phyloP scores from a whole-genome alignment of 37 sponge, comb jelly and placozoan genomes.

The Petrosia ficiformis region DNA sequence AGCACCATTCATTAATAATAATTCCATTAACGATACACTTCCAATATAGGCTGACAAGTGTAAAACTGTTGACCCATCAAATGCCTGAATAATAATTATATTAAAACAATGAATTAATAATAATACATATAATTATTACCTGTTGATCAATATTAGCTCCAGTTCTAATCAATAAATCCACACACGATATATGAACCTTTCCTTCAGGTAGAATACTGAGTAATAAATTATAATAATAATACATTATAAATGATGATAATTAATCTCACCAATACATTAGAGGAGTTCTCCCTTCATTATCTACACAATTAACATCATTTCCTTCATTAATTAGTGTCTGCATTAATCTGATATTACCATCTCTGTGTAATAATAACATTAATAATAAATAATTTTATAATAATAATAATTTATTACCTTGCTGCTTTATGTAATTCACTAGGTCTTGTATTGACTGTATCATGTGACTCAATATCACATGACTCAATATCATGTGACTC shows the following conservation, averaged over 20 bases:
- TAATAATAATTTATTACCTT: no score
- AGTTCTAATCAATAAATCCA: constrained; percentile 55
- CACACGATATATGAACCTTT: constrained; percentile 73
- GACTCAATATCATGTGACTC: no score
- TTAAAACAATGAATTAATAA: no score
- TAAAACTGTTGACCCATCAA: constrained; percentile 74
- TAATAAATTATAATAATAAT: not conserved
- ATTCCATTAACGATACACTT: constrained; percentile 64
- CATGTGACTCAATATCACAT: no score
- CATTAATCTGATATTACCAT: constrained; percentile 52
- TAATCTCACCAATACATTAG: constrained; percentile 86
- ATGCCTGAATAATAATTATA: constrained; percentile 7
- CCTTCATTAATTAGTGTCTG: constrained; percentile 49
- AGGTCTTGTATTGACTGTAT: no score
- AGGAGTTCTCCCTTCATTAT: constrained; percentile 72
- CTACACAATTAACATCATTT: constrained; percentile 59
- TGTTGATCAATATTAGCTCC: constrained; percentile 72
- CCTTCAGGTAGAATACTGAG: not conserved
- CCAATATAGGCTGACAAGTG: constrained; percentile 78
- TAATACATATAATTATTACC: constrained; percentile 14
- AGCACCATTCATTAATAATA: constrained; percentile 73
- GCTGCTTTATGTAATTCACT: constrained; percentile 60
- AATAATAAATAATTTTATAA: no score
- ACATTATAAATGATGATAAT: no score
- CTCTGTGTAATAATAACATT: constrained; percentile 20